phyloP scores from a whole-genome alignment of 2,888 invertebrate genomes.

The Brenthis hecate region DNA sequence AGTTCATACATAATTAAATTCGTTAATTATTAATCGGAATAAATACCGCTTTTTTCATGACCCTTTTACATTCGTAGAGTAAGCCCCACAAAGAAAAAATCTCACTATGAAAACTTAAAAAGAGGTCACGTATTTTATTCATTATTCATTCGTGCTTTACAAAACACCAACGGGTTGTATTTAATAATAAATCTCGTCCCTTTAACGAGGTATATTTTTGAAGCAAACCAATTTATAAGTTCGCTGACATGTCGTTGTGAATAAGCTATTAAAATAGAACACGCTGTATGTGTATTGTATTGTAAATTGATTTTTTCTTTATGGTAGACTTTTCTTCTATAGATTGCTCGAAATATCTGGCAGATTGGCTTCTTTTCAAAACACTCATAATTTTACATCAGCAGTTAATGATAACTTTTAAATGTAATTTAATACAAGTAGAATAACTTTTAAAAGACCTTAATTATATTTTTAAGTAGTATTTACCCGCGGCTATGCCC shows the following conservation, averaged over 20 bases:
- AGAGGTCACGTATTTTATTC: constrained; percentile 32
- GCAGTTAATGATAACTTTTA: too few species aligned
- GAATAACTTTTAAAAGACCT: too few species aligned
- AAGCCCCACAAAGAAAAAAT: constrained; percentile 1
- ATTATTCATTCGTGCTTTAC: constrained; percentile 30
- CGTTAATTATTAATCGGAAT: constrained; percentile 5
- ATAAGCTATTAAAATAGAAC: background rate
- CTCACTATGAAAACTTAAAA: constrained; percentile 22
- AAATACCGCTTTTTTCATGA: constrained; percentile 8
- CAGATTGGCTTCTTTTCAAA: too few species aligned
- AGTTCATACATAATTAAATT: background rate
- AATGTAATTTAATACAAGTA: too few species aligned
- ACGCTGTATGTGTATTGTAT: too few species aligned
- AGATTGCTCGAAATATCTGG: too few species aligned
- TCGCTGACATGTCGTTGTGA: constrained; percentile 2
- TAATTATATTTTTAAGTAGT: too few species aligned
- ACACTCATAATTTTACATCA: too few species aligned
- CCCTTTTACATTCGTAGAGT: constrained; percentile 14
- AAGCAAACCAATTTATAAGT: constrained; percentile 11
- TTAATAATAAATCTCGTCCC: constrained; percentile 21
- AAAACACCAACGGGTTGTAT: constrained; percentile 25
- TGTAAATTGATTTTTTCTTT: background rate
- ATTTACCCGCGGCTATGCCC: too few species aligned
- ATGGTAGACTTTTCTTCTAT: background rate
- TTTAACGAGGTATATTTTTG: constrained; percentile 12